phyloP scores from a whole-genome alignment of 2,888 invertebrate species.

The Steromphala cineraria region DNA sequence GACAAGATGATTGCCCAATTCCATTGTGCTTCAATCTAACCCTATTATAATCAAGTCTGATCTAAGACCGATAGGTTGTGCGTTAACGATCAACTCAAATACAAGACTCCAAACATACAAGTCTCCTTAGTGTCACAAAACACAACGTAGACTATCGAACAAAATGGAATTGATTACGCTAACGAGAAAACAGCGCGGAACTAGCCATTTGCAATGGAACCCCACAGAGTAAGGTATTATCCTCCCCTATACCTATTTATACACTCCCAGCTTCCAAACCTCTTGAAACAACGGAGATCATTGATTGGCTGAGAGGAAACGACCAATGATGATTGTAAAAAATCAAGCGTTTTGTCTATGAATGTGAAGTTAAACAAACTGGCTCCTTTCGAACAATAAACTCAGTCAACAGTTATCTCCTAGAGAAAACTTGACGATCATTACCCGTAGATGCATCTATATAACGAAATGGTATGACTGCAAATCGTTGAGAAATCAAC shows the following conservation, averaged over 20 bases:
- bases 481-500: not conserved
- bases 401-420: not conserved
- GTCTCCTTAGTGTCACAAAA: not conserved
- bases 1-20: too few species aligned
- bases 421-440: not conserved
- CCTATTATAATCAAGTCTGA: too few species aligned
- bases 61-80: too few species aligned
- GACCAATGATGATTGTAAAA: not conserved
- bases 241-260: not conserved
- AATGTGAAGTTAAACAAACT: not conserved
- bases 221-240: not conserved
- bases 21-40: too few species aligned
- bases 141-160: slow-evolving; percentile 10
- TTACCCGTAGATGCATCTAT: not conserved
- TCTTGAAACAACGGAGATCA: not conserved
- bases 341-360: not conserved
- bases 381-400: not conserved
- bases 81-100: too few species aligned
- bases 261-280: not conserved
- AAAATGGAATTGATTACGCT: not conserved
- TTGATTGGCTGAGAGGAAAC: not conserved
- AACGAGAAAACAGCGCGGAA: not conserved
- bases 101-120: not conserved
- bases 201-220: slow-evolving; percentile 1
- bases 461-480: not conserved